These are phyloP conservation scores for Macrobrachium nipponense DNA, from an alignment of 1,140 invertebrate species.

Conservation along the genomic window DNA sequence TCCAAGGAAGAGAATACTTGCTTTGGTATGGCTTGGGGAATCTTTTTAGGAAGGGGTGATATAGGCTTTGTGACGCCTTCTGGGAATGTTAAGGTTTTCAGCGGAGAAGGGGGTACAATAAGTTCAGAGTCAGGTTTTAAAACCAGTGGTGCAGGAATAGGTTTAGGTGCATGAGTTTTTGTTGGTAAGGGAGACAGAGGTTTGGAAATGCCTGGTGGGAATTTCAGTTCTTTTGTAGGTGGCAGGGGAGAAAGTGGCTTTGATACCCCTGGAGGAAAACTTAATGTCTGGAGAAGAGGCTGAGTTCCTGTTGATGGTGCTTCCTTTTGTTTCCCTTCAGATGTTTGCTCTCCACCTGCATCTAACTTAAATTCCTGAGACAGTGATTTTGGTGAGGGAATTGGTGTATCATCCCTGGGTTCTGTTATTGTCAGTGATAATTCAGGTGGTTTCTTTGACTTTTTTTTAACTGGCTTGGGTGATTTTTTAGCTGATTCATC, in stretches of 20 bases:
- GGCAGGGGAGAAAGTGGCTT: not conserved
- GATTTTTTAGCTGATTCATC: not conserved
- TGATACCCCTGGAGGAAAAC: not conserved
- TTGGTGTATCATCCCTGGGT: too few relatives aligned
- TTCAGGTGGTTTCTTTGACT: not conserved
- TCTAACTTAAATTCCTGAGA: too few relatives aligned
- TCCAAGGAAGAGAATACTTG: not conserved
- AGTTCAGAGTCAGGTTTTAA: not conserved
- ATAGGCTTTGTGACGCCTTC: not conserved
- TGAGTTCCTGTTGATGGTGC: too few relatives aligned
- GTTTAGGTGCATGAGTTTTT: not conserved
- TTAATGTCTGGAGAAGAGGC: not conserved
- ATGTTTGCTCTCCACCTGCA: not conserved
- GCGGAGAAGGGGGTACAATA: not conserved
- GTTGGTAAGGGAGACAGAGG: not conserved
- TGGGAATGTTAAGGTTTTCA: not conserved
- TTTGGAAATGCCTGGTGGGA: not conserved
- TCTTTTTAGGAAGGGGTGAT: not conserved
- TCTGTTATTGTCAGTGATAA: too few relatives aligned
- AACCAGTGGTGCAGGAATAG: not conserved
- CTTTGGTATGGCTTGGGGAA: not conserved
- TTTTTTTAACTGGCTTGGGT: constrained; percentile 1
- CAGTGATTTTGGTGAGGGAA: too few relatives aligned
- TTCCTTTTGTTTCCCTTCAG: not conserved
- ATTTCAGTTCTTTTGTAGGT: constrained; percentile 10